Base-by-base conservation (phyloP, 2,888 invertebrate genomes). In the Ennomos fuscantarius region DNA sequence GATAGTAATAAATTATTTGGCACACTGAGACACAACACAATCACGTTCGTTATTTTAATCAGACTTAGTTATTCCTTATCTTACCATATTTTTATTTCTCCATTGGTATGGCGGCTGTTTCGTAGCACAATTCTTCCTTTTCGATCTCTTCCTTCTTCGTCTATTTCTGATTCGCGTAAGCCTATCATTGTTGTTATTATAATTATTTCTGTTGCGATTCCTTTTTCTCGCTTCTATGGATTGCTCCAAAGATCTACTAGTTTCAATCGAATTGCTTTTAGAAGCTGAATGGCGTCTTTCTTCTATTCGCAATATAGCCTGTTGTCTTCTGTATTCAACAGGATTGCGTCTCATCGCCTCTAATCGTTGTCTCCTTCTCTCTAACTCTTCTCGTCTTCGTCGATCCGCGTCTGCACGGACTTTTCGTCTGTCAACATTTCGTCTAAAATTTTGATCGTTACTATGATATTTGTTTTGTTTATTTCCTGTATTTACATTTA, bases 371-470 rank as follows among this genome's bases (percentile, higher is more conserved):
- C 80, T 75, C 68, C 89, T 83, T 55, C 79, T 79, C 68, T 90
- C 89, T 62, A 90, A 70, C 60, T 82, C 86, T 44, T 84, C 78
- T 59, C 86, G 77, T 70, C 89, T 78, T n/a, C 76, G 77, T 66
- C 79, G 79, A 82, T 91, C 93, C 78, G 69, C 86, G 68, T 84
- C 94, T 93, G 95, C 94, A 94, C 73, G 91, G 80, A 73, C 87
- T 87, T 73, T 92, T 90, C 75, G 93, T 78, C 72, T 84, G 80
- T 78, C 91, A 86, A 59, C 89, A 93, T 78, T 70, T 73, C 74
- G 81, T 75, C 72, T 80, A 35, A 64, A 63, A 62, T 81, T 60
- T 51, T 60, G 47, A 70, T 77, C 81, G 73, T 90, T 92, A 24
- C 57, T 58, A 32, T 35, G 78, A 88, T 87, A 69, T 87, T 88